Evolutionary conservation across 1,140 invertebrate species (phyloP).

Genomic region (Meloidogyne exigua): DNA sequence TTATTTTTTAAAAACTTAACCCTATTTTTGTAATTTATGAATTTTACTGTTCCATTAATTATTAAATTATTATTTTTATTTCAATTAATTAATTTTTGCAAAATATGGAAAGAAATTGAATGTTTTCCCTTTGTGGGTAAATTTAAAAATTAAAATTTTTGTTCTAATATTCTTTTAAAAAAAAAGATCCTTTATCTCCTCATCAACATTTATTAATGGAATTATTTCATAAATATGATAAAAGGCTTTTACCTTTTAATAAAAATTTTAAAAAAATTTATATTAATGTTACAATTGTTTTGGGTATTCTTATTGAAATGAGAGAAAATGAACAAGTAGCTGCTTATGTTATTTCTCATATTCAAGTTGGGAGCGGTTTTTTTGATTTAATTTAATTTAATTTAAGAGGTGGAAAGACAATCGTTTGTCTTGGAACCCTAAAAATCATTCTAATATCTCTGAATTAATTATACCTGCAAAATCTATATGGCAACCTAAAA

Average conservation of each 20-base stretch:
- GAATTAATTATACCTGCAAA: conserved; percentile 48
- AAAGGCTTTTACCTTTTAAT: conserved; percentile 44
- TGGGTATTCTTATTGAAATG: conserved; percentile 57
- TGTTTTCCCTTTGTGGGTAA: too few relatives aligned
- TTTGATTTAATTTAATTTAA: neutral
- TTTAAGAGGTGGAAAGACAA: conserved; percentile 43
- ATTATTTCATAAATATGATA: conserved; percentile 47
- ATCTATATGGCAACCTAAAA: conserved; percentile 50
- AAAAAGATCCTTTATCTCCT: neutral
- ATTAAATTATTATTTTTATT: too few relatives aligned
- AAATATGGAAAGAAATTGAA: too few relatives aligned
- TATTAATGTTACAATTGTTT: conserved; percentile 51
- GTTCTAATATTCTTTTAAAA: neutral
- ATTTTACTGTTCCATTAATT: too few relatives aligned
- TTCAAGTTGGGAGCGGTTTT: conserved; percentile 14
- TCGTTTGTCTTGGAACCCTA: conserved; percentile 37
- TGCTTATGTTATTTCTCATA: conserved; percentile 51
- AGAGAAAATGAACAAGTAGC: conserved; percentile 53
- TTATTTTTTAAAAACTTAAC: too few relatives aligned
- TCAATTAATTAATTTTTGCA: too few relatives aligned
- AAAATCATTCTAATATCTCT: conserved; percentile 33
- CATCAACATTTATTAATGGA: conserved; percentile 31
- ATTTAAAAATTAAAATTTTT: too few relatives aligned
- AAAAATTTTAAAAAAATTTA: conserved; percentile 23
- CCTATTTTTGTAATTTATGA: too few relatives aligned